Base-by-base conservation (phyloP, 2,888 invertebrate genomes). In the Phortica okadai region DNA sequence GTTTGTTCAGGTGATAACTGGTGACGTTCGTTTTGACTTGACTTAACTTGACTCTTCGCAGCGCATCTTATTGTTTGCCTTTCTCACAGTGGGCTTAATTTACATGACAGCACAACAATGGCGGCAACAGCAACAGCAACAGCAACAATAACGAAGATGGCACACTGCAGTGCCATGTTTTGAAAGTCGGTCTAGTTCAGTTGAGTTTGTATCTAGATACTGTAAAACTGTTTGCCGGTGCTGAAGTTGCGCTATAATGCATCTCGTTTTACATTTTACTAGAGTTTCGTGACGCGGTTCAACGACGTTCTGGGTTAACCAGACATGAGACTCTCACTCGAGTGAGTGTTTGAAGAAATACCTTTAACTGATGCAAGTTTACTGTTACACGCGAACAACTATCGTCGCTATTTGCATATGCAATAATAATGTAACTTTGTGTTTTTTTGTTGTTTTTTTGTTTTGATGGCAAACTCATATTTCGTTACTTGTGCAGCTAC, bases 301-400 rank as follows among this genome's bases (percentile, higher is more conserved):
- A 85, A 70, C 84, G 89, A 86, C 76, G 77, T 84, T 87, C 86
- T 87, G 80, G 88, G 88, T 82, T 88, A 85, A 79, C 50, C 70
- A 54, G 44, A 54, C 70, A 50, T 59, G 21, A 59, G 59, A 59
- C 59, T 45, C 10, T 45, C 45, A 45, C 21, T 6, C 16, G 16
- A 59, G 6, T 59, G 6, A 21, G 21, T n/a, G 4, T 56, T 56
- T 59, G 59, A 21, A 5, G 59, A 59, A 59, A 59, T 59, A 59
- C 59, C 59, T 59, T 59, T 21, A 21, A 45, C 16, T 59, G 21
- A n/a, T 16, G 70, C 44, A 70, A 70, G 70, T 70, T 70, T 70
- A 70, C 54, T 54, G 50, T 70, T 70, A 70, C 66, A 70, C 14
- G 16, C 8, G 16, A 21, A 25, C 50, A 8, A 25, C 70, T 21